Percentiles rank a stretch among this genome's conserved stretches.
phyloP scores from a whole-genome alignment of 92 coral and sea anemone genomes.

The Siderastrea siderea region DNA sequence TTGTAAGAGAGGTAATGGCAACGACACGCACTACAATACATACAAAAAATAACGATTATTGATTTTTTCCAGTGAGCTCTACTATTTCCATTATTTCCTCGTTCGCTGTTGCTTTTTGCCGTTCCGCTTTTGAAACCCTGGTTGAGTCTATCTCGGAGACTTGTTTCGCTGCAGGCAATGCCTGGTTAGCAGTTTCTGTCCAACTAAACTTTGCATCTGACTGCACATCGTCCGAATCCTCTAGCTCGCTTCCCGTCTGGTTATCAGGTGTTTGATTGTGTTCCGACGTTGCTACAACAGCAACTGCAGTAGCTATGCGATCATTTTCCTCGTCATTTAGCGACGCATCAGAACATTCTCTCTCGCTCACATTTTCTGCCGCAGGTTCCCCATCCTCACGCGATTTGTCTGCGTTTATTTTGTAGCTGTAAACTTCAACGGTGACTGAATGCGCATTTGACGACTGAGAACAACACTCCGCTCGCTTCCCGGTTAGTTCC shows the following conservation, averaged over 20 bases:
- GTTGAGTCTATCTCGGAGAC: background rate
- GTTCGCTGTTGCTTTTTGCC: background rate
- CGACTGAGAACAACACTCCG: background rate
- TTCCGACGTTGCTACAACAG: background rate
- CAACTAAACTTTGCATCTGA: background rate
- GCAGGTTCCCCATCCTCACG: background rate
- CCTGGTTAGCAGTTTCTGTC: background rate
- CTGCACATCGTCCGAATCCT: background rate
- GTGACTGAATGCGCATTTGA: slow-evolving; percentile 36
- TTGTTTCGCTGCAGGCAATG: background rate
- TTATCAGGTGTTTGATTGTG: background rate
- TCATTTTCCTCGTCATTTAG: background rate
- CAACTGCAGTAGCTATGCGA: background rate
- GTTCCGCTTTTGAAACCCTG: background rate
- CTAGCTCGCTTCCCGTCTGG: background rate
- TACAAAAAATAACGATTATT: background rate
- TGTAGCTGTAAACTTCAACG: slow-evolving; percentile 55
- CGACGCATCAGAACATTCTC: background rate
- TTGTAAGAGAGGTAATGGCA: background rate
- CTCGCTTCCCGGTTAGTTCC: background rate
- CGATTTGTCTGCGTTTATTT: background rate
- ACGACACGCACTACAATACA: background rate
- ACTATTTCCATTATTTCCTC: background rate
- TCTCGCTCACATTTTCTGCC: background rate
- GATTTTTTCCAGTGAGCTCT: background rate